Percentiles rank a stretch among this genome's conserved stretches.
Conservation (phyloP, 2,113 vertebrate species). For the Hyaena hyaena region DNA sequence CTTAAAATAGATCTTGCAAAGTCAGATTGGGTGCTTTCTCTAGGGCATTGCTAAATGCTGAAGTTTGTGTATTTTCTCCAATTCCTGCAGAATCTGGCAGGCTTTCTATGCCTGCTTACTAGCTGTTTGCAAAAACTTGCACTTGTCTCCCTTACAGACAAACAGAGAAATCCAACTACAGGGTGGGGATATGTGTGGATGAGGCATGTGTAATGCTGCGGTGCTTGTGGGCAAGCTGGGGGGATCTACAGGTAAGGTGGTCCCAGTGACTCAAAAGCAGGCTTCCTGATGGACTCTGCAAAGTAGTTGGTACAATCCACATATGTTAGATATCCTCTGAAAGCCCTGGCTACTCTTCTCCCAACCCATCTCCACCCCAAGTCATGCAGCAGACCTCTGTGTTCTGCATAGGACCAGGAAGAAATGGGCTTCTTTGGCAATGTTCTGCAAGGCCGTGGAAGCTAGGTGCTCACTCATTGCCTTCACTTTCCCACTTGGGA, state of each 20-base stretch:
- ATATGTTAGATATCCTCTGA: background rate
- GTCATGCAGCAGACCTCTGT: rapidly evolving
- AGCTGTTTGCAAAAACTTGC: background rate
- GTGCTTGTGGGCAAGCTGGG: background rate
- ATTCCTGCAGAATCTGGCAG: background rate
- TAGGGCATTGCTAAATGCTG: background rate
- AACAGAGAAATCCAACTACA: rapidly evolving
- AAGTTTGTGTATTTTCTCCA: background rate
- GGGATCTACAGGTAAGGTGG: background rate
- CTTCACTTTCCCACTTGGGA: background rate
- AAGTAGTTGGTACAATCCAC: background rate
- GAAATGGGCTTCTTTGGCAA: background rate
- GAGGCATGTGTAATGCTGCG: background rate
- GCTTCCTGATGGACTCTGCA: background rate
- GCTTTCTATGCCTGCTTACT: background rate
- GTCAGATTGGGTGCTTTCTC: rapidly evolving
- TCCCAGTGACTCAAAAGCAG: background rate
- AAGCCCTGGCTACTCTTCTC: background rate
- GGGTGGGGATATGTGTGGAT: background rate
- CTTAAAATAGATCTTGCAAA: background rate
- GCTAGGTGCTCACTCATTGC: background rate
- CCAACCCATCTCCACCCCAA: background rate
- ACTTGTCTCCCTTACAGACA: background rate
- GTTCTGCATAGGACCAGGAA: background rate
- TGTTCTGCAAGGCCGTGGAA: background rate